Evolutionary conservation across 2,888 invertebrate genomes (phyloP), one percentile per base, ranked within the genome.

Genomic region (Leptinotarsa tumamoca): DNA sequence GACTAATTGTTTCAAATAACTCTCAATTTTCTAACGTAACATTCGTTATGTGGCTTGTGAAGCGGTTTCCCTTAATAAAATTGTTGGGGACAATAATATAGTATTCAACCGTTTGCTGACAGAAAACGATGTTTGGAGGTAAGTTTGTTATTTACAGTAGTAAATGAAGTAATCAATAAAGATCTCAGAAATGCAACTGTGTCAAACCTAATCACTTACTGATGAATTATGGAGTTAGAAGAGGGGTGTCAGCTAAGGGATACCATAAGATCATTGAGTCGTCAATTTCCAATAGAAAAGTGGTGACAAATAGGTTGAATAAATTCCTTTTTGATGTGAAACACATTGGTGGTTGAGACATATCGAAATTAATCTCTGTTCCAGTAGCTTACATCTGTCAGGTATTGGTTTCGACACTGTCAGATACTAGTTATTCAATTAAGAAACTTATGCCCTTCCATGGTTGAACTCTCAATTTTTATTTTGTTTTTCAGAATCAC

Each of bases 391-490:
- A 21, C 21, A 21, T 21, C 21, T 21, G 21, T 21, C 21, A 21
- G 21, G 18, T 43, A 43, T 43, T 70, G 70, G 43, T 43, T n/a
- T 33, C 33, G 2, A 10, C 18, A 21, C 7, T 43, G 56, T 70
- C 70, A 70, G 33, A 27, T 72, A 33, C 21, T 72, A 67, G 72
- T 68, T 68, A 67, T 33, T 72, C 17, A n/a, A 71, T 51, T 52
- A 21, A 50, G 56, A 52, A 68, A 52, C 68, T 68, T 61, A 27
- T 61, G 61, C 1, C 61, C 33, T 61, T 50, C 51, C 51, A 52
- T 52, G 52, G 52, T 68, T 17, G 68, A 51, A 51, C 68, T 18
- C 4, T 68, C 21, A 21, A 21, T 68, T 68, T 68, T 68, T 15
- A 18, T 68, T 50, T 68, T 51, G 13, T 4, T 61, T 23, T 68